Evolutionary conservation across 1,140 invertebrate species (phyloP), one percentile per base, ranked within the genome.

Genomic region (Battus philenor): DNA sequence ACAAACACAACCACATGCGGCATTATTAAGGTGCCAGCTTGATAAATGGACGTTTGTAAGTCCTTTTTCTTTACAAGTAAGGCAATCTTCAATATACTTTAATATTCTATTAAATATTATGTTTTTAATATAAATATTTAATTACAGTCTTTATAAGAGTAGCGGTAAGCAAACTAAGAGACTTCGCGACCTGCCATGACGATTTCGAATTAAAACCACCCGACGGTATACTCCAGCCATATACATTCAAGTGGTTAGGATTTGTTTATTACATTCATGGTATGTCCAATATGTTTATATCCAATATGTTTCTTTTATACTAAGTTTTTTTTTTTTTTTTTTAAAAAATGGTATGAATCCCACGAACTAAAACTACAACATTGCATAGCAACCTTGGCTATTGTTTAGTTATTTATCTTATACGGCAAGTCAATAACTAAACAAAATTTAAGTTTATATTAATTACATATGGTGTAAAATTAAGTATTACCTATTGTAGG

Each of bases 201-300:
- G 66, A 82, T 44, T 76, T 77, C 41, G 54, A 29, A 0, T 34
- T 70, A 10, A 71, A 78, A 16, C 76, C 78, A 4, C 26, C 59
- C 2, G 78, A 83, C 41, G 78, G 78, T 2, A 43, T 80, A 2
- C 48, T 78, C 4, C 71, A 76, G 20, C 59, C 66, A 5, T 62
- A 71, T 32, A 72, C 68, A 1, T 83, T 78, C 34, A 57, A 59
- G 1, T 83, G 76, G 78, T 58, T 83, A 2, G 78, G 65, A 2
- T 76, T 78, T 31, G 54, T 67, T 1, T 74, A 82, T 29, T 80
- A 82, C 41, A 39, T 67, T 16, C 76, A 82, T 31, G 70, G 78
- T 82, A 36, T 24, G 54, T 49, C 8, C n/a, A 33, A 17, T 12
- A 29, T 9, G 6, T 33, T 12, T 7, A 10, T 5, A 6, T 9